These are phyloP conservation scores for Pachyseris speciosa DNA, from an alignment of 64 coral and sea anemone genomes.

Conservation along the genomic window DNA sequence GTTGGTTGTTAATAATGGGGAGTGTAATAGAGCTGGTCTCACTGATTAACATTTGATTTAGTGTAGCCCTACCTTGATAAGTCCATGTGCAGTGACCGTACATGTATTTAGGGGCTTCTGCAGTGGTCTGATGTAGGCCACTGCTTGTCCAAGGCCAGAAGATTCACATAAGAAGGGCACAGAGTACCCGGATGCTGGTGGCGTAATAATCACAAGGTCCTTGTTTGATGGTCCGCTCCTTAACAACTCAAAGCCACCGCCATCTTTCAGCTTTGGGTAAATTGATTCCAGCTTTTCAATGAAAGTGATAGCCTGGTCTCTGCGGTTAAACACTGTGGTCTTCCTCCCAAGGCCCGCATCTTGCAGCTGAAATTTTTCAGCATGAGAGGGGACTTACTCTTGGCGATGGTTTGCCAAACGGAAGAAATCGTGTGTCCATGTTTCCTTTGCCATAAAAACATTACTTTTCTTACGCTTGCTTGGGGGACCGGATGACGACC, in stretches of 20 bases:
- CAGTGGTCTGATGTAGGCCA: slow-evolving; percentile 15
- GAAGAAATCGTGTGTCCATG: slow-evolving; percentile 45
- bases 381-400: not conserved
- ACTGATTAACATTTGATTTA: not conserved
- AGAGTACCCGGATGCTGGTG: not conserved
- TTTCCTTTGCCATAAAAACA: slow-evolving; percentile 27
- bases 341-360: slow-evolving; percentile 14
- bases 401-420: slow-evolving; percentile 2
- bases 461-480: not conserved
- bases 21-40: not conserved
- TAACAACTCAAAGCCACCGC: slow-evolving; percentile 48
- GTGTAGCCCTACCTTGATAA: not conserved
- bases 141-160: slow-evolving; percentile 4
- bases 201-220: slow-evolving; percentile 3
- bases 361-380: slow-evolving; percentile 26
- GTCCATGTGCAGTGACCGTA: not conserved
- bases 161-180: not conserved
- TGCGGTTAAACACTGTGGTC: slow-evolving; percentile 20
- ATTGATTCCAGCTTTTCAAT: not conserved
- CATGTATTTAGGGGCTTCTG: not conserved
- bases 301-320: not conserved
- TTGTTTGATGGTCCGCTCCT: slow-evolving; percentile 4
- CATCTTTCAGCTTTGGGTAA: slow-evolving; percentile 45
- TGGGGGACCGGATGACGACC: not conserved
- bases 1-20: too few relatives aligned